A percentile compares a stretch with the other conserved stretches of the same genome.
Evolutionary conservation across 2,113 vertebrate genomes (phyloP).

Genomic region (Tenebrosternarchus preto): DNA sequence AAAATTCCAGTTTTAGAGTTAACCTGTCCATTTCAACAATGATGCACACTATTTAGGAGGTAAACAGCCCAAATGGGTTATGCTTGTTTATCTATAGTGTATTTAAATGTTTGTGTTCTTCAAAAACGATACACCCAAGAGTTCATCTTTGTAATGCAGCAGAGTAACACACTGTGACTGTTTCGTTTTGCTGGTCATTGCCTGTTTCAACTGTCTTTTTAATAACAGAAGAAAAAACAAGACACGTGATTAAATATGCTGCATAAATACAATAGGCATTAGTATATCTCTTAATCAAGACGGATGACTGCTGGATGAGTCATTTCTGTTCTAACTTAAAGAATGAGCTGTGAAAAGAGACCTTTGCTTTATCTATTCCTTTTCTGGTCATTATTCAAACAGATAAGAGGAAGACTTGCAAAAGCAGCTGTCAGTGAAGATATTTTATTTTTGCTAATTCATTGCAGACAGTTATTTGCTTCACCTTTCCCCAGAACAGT

Average conservation of each 20-base stretch:
- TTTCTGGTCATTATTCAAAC: background rate
- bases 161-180: background rate
- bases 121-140: background rate
- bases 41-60: background rate
- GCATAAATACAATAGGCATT: background rate
- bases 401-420: background rate
- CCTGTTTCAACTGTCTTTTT: background rate
- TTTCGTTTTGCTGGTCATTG: background rate
- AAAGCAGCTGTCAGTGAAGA: background rate
- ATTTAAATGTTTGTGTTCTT: no score
- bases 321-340: background rate
- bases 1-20: no score
- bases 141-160: background rate
- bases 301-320: background rate
- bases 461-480: no score
- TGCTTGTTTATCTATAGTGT: background rate
- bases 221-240: background rate
- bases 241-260: conserved; percentile 43
- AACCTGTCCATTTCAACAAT: background rate
- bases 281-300: background rate
- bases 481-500: no score
- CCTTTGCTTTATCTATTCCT: background rate
- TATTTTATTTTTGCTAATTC: background rate
- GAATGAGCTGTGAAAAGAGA: background rate
- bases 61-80: background rate